These are phyloP conservation scores for Lytechinus variegatus DNA, from an alignment of 35 echinoderm and acorn worm species.

Conservation along the genomic window DNA sequence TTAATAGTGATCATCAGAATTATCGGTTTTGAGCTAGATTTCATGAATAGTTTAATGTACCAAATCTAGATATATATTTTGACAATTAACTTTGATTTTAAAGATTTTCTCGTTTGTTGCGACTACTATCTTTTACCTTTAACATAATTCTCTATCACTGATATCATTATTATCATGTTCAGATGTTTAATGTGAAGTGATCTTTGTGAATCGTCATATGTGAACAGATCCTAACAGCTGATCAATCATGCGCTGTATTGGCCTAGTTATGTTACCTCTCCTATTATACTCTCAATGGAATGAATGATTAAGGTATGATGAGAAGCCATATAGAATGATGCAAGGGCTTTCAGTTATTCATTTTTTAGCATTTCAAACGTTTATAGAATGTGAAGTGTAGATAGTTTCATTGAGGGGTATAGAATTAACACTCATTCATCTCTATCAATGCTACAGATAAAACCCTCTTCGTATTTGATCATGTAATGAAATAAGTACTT, in stretches of 20 bases:
- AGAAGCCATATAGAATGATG: neutral
- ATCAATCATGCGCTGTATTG: neutral
- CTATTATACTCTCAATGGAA: neutral
- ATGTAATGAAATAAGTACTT: neutral
- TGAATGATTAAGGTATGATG: neutral
- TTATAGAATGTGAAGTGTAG: neutral
- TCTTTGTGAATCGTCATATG: too few species aligned
- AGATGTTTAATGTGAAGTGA: too few species aligned
- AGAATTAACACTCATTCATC: neutral
- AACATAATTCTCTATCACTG: too few species aligned
- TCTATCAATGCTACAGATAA: neutral
- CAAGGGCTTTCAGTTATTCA: neutral
- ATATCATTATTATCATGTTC: too few species aligned
- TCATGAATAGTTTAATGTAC: too few species aligned
- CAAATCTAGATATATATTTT: too few species aligned
- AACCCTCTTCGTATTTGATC: neutral
- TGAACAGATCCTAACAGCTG: neutral
- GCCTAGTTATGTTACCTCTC: neutral
- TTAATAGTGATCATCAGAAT: too few species aligned
- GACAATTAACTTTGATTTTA: too few species aligned
- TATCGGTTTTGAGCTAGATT: too few species aligned
- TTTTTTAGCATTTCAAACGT: neutral
- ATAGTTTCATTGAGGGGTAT: neutral
- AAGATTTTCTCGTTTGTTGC: too few species aligned
- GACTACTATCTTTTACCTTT: too few species aligned